Evolutionary conservation across 2,888 invertebrate genomes (phyloP), one percentile per base, ranked within the genome.

Genomic region (Melipona bicolor): DNA sequence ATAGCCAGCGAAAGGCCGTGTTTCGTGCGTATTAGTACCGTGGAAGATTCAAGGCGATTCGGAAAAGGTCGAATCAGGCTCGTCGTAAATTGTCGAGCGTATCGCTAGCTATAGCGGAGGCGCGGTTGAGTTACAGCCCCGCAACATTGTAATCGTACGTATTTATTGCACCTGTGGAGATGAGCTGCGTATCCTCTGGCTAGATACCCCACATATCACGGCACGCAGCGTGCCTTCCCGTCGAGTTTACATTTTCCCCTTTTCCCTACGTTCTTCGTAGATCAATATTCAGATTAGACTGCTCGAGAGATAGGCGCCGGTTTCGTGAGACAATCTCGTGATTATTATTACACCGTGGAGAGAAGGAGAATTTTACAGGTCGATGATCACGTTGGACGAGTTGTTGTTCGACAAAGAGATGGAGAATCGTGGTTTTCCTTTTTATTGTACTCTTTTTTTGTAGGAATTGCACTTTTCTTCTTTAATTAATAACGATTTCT

Each of bases 131-230:
- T 88, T 88, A 86, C 88, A 77, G 71, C 59, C 71, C 61, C n/a
- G 73, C 68, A 87, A 81, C 87, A 87, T 89, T 84, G 87, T 88
- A 79, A 87, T 86, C 88, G 73, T 24, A n/a, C 54, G 77, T 84
- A 81, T 85, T 85, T 84, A 85, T 84, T 85, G 77, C 84, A 61
- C 77, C 52, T 61, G 64, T n/a, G 62, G 64, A 72, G 79, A 84
- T 77, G 85, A 77, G 85, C 43, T 74, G 81, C 81, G 80, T 77
- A 72, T 77, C 85, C 79, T 76, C 64, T 36, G 76, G 72, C 56
- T 76, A 72, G 84, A 68, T 76, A 71, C 79, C 79, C 71, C 77
- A 64, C 79, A 68, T 77, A 74, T 77, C 84, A 84, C 76, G 21
- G 52, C 24, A 54, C 74, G 54, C 83, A 56, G 61, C 78, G 74